phyloP scores from a whole-genome alignment of 2,113 vertebrate species.

The Aix galericulata region DNA sequence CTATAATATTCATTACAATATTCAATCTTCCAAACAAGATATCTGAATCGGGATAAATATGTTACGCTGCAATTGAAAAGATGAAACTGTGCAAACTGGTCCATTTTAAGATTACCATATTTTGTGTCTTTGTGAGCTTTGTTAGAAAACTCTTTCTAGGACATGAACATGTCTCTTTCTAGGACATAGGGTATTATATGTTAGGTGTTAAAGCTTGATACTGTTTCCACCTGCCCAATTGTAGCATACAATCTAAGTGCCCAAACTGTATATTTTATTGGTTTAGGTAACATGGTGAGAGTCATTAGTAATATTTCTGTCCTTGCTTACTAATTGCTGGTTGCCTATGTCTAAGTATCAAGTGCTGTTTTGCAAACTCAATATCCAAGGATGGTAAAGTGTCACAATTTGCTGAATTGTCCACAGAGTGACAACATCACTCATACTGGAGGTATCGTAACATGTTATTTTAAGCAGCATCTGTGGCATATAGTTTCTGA shows the following conservation, averaged over 20 bases:
- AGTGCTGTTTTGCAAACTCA: background rate
- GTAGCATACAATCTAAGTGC: background rate
- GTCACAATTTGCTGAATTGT: background rate
- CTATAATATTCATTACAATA: no score
- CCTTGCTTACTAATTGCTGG: background rate
- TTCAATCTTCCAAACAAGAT: background rate
- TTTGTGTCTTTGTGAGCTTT: background rate
- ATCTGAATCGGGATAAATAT: background rate
- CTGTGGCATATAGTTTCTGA: background rate
- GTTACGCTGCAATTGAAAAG: background rate
- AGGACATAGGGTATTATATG: background rate
- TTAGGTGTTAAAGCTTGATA: background rate
- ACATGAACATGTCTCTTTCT: background rate
- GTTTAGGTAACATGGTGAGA: background rate
- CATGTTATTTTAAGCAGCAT: background rate
- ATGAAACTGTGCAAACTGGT: background rate
- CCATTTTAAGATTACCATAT: background rate
- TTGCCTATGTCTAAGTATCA: background rate
- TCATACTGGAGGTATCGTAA: fast-evolving
- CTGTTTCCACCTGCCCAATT: background rate
- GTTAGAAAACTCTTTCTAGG: background rate
- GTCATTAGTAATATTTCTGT: background rate
- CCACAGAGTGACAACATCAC: background rate
- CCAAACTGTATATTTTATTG: background rate
- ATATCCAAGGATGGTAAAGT: background rate